These are phyloP conservation scores for Cotesia glomerata DNA, from an alignment of 1,140 invertebrate genomes.

Conservation along the genomic window DNA sequence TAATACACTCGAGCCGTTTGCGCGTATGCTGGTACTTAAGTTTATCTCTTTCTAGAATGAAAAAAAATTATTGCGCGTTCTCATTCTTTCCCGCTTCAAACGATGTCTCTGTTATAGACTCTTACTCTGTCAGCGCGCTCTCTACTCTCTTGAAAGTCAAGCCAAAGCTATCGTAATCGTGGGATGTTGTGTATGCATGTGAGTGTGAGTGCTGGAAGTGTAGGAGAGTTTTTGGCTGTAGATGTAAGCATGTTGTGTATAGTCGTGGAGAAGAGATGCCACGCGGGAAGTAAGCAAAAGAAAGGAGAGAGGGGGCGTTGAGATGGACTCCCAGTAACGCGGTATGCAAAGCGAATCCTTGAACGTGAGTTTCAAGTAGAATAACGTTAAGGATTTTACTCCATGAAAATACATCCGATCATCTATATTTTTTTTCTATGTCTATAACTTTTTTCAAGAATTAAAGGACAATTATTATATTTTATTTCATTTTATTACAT, in stretches of 20 bases:
- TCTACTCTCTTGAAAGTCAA: constrained; percentile 1
- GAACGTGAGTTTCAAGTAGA: constrained; percentile 41
- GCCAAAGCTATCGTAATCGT: constrained; percentile 12
- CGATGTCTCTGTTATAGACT: neutral
- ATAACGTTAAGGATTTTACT: constrained; percentile 20
- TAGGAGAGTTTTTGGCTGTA: no score
- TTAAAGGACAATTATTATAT: neutral
- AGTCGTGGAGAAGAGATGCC: neutral
- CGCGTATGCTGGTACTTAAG: neutral
- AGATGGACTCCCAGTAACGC: constrained; percentile 27
- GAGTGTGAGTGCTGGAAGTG: no score
- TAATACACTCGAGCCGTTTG: no score
- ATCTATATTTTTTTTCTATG: neutral
- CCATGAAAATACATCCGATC: neutral
- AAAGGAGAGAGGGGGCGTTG: neutral
- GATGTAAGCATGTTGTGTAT: no score
- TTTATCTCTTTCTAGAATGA: no score
- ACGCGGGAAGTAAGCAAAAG: neutral
- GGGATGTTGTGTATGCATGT: no score
- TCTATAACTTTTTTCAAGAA: neutral
- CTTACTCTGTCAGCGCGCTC: neutral
- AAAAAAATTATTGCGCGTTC: constrained; percentile 6
- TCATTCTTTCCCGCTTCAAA: neutral
- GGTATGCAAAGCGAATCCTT: constrained; percentile 43
- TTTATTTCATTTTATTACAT: neutral